Percentiles rank a stretch among this genome's conserved stretches.
Conservation (phyloP, 2,113 vertebrate genomes). For the Thoracochromis brauschi region DNA sequence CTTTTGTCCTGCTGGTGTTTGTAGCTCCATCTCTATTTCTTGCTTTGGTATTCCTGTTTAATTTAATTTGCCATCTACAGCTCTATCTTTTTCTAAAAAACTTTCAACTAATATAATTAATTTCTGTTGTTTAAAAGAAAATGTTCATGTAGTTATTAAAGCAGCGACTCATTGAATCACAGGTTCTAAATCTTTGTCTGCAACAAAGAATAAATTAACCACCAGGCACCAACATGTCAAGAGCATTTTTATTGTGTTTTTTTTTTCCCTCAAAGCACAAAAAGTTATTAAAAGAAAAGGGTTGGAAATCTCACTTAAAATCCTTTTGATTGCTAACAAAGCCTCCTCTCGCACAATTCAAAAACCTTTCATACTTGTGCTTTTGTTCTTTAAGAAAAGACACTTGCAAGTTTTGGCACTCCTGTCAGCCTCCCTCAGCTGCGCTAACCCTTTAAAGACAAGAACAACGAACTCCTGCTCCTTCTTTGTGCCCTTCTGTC, state of each 20-base stretch:
- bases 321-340: not conserved
- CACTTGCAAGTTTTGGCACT: not conserved
- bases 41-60: not conserved
- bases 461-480: not conserved
- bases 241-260: fast-evolving
- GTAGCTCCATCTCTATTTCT: not conserved
- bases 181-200: not conserved
- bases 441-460: not conserved
- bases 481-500: not conserved
- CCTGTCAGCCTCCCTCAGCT: conserved; percentile 11
- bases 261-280: not conserved
- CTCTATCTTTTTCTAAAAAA: not conserved
- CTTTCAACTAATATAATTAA: not conserved
- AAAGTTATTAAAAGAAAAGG: not conserved
- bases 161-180: not conserved
- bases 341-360: not conserved
- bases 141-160: not conserved
- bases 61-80: not conserved
- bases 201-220: not conserved
- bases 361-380: not conserved
- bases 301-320: not conserved
- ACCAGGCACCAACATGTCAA: not conserved
- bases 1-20: not conserved
- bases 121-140: not conserved
- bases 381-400: not conserved